These are phyloP conservation scores for Zonotrichia leucophrys DNA, from an alignment of 2,113 vertebrate genomes.

Conservation along the genomic window DNA sequence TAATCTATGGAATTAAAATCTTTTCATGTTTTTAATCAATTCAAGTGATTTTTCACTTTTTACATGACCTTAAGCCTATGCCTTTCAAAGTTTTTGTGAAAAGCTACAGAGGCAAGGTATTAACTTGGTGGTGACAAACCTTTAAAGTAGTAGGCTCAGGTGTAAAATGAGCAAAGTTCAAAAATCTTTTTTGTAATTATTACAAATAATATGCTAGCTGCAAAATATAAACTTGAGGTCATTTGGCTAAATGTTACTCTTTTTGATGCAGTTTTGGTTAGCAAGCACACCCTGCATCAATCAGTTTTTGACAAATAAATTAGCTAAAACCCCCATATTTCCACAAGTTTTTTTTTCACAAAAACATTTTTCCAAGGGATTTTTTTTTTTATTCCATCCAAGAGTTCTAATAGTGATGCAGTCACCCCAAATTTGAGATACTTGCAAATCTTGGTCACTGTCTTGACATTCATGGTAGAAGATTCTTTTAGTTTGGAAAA, in stretches of 20 bases:
- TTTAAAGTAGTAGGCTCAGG: not conserved
- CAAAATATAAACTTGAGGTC: not conserved
- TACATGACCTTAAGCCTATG: not conserved
- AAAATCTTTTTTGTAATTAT: not conserved
- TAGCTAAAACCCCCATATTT: not conserved
- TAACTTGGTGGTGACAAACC: not conserved
- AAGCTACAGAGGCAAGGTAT: not conserved
- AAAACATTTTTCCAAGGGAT: not conserved
- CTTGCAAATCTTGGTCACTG: not conserved
- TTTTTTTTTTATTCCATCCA: not conserved
- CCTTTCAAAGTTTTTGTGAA: not conserved
- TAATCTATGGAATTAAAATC: not conserved
- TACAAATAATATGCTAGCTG: not conserved
- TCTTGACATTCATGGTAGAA: not conserved
- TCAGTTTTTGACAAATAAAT: not conserved
- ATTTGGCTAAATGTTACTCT: not conserved
- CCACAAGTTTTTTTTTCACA: not conserved
- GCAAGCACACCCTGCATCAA: not conserved
- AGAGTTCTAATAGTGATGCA: not conserved
- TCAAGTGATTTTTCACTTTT: not conserved
- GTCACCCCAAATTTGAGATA: not conserved
- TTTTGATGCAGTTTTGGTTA: not conserved
- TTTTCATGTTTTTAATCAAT: not conserved
- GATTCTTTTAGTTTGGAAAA: not conserved
- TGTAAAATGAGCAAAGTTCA: not conserved